Evolutionary conservation across 2,113 vertebrate species (phyloP).

Genomic region (Mesoclemmys tuberculata): DNA sequence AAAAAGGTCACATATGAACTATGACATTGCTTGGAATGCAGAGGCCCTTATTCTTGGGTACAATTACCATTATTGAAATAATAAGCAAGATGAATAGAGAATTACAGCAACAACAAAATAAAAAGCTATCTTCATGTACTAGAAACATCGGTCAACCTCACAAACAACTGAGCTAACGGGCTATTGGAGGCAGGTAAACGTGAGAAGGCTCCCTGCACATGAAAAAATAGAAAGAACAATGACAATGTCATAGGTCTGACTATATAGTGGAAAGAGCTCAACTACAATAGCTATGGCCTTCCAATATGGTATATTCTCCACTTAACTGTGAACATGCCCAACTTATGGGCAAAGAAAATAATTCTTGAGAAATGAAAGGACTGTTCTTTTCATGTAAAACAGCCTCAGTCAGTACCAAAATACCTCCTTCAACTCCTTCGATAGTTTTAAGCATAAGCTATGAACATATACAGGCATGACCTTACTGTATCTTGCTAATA

Average conservation of each 20-base stretch:
- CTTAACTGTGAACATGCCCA: background rate
- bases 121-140: background rate
- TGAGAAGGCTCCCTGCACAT: background rate
- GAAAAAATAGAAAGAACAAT: background rate
- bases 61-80: background rate
- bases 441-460: background rate
- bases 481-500: background rate
- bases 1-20: background rate
- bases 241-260: background rate
- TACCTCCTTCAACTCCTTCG: background rate
- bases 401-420: background rate
- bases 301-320: background rate
- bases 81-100: background rate
- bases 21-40: background rate
- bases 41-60: background rate
- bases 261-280: background rate
- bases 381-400: background rate
- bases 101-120: background rate
- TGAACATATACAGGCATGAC: background rate
- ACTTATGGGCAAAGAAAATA: background rate
- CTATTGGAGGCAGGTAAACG: background rate
- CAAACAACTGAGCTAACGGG: background rate
- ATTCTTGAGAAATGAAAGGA: background rate
- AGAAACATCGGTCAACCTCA: background rate
- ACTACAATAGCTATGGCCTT: background rate